Evolutionary conservation across 2,797 vertebrate genomes (phyloP).

Genomic region (Synaphobranchus kaupii): DNA sequence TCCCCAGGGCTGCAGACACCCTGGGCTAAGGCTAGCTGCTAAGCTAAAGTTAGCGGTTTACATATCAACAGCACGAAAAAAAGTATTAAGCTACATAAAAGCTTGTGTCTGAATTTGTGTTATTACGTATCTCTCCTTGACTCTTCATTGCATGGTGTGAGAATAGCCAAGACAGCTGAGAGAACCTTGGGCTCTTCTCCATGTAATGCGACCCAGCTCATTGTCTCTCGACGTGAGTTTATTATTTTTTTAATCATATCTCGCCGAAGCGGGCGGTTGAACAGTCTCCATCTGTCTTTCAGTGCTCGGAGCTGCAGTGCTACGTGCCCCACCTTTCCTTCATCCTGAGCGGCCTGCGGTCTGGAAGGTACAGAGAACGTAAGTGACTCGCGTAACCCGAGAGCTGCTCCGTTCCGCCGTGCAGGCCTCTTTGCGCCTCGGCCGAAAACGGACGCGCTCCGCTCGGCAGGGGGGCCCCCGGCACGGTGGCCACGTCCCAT

Average conservation of each 20-base stretch:
- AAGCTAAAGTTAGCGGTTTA: background rate
- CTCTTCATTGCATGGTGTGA: background rate
- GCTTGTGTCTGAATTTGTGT: background rate
- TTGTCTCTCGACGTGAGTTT: background rate
- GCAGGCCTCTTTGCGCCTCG: background rate
- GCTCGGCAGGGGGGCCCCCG: background rate
- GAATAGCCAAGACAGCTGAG: background rate
- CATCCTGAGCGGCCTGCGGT: slow-evolving; percentile 77
- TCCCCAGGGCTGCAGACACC: background rate
- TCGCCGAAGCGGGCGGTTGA: slow-evolving; percentile 22
- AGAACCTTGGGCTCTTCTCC: background rate
- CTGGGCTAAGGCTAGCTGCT: background rate
- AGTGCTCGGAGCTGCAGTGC: slow-evolving; percentile 78
- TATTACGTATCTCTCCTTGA: background rate
- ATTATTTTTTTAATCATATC: background rate
- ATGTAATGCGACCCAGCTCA: background rate
- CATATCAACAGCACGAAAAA: background rate
- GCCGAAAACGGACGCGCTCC: too few species aligned
- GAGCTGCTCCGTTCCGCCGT: slow-evolving; percentile 17
- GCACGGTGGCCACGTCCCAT: background rate
- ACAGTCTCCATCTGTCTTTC: slow-evolving; percentile 42
- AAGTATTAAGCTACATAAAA: background rate
- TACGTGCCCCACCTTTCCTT: slow-evolving; percentile 78
- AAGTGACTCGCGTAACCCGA: slow-evolving; percentile 54
- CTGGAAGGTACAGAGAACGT: slow-evolving; percentile 80